A percentile compares a stretch with the other conserved stretches of the same genome.
phyloP scores from a whole-genome alignment of 2,113 vertebrate genomes.

The Labeo catla region DNA sequence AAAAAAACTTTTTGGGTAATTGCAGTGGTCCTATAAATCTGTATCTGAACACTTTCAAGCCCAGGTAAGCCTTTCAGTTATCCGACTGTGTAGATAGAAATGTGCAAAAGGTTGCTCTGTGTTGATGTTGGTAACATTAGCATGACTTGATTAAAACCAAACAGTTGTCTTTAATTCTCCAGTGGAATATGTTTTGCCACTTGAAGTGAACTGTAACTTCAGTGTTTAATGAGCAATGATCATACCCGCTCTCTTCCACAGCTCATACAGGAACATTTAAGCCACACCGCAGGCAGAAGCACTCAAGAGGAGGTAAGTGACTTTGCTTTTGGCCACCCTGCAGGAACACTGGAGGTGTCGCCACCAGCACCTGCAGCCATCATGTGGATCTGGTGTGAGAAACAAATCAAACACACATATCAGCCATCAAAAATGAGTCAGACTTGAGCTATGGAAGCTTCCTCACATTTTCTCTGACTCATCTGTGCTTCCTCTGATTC shows the following conservation, averaged over 20 bases:
- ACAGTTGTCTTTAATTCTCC: not conserved
- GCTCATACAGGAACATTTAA: not conserved
- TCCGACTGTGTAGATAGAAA: too few relatives aligned
- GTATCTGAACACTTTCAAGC: not conserved
- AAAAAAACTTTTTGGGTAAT: not conserved
- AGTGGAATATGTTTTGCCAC: not conserved
- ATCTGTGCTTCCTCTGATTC: not conserved
- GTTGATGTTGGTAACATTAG: not conserved
- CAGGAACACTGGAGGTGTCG: not conserved
- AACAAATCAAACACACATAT: not conserved
- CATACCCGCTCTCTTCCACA: not conserved
- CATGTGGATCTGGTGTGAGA: constrained; percentile 9
- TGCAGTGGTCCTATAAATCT: not conserved
- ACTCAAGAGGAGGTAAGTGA: not conserved
- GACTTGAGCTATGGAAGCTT: not conserved
- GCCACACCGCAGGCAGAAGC: not conserved
- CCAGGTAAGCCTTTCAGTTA: not conserved
- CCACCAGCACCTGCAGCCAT: not conserved
- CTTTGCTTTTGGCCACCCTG: constrained; percentile 7
- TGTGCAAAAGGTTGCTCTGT: too few relatives aligned
- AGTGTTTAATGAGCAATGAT: not conserved
- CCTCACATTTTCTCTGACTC: not conserved
- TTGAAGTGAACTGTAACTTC: not conserved
- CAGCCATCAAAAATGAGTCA: not conserved
- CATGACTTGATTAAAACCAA: not conserved